Evolutionary conservation across 2,888 invertebrate genomes (phyloP), one percentile per base, ranked within the genome.

Genomic region (Julus scandinavius): DNA sequence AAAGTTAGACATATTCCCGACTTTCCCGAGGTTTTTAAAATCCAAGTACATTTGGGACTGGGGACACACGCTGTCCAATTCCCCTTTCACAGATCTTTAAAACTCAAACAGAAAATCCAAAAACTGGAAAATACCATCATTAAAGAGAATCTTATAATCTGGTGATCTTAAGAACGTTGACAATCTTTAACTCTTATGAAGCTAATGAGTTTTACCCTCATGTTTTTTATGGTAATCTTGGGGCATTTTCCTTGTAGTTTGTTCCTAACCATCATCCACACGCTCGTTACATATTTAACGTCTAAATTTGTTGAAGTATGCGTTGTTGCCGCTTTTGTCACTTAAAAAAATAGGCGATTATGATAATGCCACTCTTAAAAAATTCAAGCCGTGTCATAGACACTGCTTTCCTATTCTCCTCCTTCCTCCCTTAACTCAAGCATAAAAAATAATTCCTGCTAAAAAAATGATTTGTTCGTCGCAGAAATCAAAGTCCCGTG

Each of bases 401-500:
- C 38, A 80, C 80, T 80, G 13, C 38, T 80, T 29, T 80, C 29
- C 80, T 54, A 80, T 80, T 38, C 80, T 80, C 38, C 80, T 80
- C 80, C 80, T 54, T 17, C 80, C 38, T 17, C 80, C 38, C 80
- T 80, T 80, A 40, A 15, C 38, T 80, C 80, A 38, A 40, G 38
- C 80, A 38, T 9, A 80, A 40, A 80, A 80, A 63, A 9, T 63
- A 63, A 63, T 63, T 63, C 63, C 63, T 20, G 20, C 17, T n/a
- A 20, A 63, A 20, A 20, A 63, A 20, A 80, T 80, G 80, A 80
- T 85, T 49, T 20, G 85, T 85, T 85, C 85, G 17, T 85, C 45
- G 85, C 11, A 85, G 85, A 85, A 45, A 85, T 85, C 49, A 11
- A 13, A 87, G 87, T 87, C 87, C 87, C 87, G 87, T 87, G 87